Evolutionary conservation across 35 echinoderm and acorn worm species (phyloP).

Genomic region (Strongylocentrotus purpuratus): DNA sequence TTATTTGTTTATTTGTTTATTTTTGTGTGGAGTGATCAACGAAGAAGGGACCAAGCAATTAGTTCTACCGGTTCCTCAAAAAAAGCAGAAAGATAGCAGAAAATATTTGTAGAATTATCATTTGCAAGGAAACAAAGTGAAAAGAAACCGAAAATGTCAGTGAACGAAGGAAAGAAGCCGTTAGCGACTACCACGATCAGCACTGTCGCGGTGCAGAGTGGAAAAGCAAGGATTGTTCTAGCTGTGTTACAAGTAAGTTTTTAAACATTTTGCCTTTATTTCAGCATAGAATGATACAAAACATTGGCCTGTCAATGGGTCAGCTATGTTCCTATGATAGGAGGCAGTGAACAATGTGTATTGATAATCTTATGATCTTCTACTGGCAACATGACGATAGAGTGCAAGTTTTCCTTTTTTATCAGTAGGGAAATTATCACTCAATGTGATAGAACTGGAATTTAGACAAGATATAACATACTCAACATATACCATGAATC

Average conservation of each 20-base stretch:
- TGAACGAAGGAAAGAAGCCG: conserved; percentile 26
- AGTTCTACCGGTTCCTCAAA: conserved; percentile 39
- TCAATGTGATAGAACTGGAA: not conserved
- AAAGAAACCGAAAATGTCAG: not conserved
- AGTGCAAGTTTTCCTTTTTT: not conserved
- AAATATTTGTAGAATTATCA: conserved; percentile 1
- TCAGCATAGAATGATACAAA: not conserved
- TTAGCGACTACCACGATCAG: conserved; percentile 81
- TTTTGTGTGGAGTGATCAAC: conserved; percentile 24
- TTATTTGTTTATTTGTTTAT: conserved; percentile 35
- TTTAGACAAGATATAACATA: not conserved
- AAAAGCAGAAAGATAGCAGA: not conserved
- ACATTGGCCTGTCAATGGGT: not conserved
- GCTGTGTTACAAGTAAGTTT: conserved; percentile 95
- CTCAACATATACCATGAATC: not conserved
- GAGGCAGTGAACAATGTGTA: not conserved
- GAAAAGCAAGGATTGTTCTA: conserved; percentile 87
- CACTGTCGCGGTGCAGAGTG: conserved; percentile 89
- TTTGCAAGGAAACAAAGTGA: not conserved
- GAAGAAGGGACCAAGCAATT: not conserved
- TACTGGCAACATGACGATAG: not conserved
- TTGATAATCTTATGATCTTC: not conserved
- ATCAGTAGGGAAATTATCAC: not conserved
- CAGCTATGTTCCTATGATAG: not conserved
- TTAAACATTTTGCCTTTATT: not conserved